Percentiles rank a stretch among this genome's conserved stretches.
Evolutionary conservation across 92 coral and sea anemone genomes (phyloP).

Genomic region (Zoanthus solanderi): DNA sequence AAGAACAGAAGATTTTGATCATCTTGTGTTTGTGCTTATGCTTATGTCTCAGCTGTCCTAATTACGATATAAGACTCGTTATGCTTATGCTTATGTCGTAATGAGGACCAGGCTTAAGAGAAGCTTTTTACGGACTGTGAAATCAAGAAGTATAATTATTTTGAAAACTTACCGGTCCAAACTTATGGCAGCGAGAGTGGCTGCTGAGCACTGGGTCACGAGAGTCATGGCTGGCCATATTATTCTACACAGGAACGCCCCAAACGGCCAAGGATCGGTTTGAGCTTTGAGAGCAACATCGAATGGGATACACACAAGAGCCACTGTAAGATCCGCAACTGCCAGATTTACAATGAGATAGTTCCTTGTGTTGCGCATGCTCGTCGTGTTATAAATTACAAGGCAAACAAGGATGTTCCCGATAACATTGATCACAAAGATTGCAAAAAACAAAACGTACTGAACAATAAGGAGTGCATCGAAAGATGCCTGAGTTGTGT

Average conservation of each 20-base stretch:
- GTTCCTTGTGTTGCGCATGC: constrained; percentile 90
- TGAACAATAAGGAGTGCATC: constrained; percentile 63
- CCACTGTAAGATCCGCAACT: constrained; percentile 85
- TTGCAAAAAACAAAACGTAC: constrained; percentile 71
- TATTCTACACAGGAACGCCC: constrained; percentile 75
- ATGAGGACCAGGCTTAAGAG: no score
- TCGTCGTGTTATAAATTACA: constrained; percentile 81
- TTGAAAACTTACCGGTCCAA: constrained; percentile 72
- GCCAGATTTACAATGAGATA: constrained; percentile 86
- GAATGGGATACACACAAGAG: constrained; percentile 87
- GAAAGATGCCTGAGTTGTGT: neutral
- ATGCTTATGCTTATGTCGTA: no score
- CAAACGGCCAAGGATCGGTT: constrained; percentile 76
- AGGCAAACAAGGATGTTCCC: constrained; percentile 86
- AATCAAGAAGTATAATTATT: no score
- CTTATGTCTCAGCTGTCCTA: no score
- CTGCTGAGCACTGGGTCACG: constrained; percentile 92
- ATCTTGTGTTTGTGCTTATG: no score
- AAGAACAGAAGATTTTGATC: no score
- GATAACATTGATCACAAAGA: constrained; percentile 74
- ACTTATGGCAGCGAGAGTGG: constrained; percentile 91
- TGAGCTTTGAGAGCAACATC: constrained; percentile 73
- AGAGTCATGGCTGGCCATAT: constrained; percentile 93
- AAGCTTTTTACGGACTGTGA: no score
- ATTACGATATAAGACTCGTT: no score